Conservation (phyloP, 2,113 vertebrate species). For the Dicerorhinus sumatrensis region DNA sequence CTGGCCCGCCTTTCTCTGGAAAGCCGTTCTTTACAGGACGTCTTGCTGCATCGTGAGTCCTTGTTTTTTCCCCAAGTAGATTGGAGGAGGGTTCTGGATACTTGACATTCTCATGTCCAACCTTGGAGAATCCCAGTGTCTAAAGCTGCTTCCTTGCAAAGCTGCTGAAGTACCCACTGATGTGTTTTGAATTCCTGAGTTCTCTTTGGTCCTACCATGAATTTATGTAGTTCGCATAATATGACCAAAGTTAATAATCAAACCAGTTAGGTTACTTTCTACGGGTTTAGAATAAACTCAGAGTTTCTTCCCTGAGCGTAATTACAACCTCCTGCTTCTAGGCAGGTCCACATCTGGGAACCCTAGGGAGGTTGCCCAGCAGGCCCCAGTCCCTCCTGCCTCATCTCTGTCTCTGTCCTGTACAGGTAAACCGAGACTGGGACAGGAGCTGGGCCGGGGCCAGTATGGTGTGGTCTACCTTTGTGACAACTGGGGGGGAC, state of each 20-base stretch:
- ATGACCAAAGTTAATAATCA: background rate
- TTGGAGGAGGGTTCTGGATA: background rate
- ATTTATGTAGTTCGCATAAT: background rate
- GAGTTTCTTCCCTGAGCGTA: background rate
- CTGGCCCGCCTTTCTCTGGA: constrained; percentile 96
- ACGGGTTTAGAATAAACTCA: background rate
- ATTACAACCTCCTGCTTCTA: background rate
- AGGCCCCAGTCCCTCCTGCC: background rate
- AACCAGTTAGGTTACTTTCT: constrained; percentile 44
- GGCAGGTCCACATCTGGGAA: background rate
- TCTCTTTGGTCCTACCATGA: background rate
- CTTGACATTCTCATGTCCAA: background rate
- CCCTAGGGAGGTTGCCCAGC: background rate
- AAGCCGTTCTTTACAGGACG: constrained; percentile 96
- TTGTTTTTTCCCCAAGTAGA: background rate
- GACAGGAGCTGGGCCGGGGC: constrained; percentile 96
- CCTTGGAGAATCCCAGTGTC: background rate
- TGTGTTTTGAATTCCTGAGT: constrained; percentile 4
- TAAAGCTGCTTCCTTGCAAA: background rate
- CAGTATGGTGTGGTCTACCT: constrained; percentile 99
- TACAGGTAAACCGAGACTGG: constrained; percentile 96
- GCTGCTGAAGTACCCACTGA: background rate
- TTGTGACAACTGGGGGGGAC: constrained; percentile 97
- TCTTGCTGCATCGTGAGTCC: constrained; percentile 93
- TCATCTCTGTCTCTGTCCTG: constrained; percentile 60